Evolutionary conservation across 2,113 vertebrate species (phyloP), one percentile per base, ranked within the genome.

Genomic region (Mionectes macconnelli): DNA sequence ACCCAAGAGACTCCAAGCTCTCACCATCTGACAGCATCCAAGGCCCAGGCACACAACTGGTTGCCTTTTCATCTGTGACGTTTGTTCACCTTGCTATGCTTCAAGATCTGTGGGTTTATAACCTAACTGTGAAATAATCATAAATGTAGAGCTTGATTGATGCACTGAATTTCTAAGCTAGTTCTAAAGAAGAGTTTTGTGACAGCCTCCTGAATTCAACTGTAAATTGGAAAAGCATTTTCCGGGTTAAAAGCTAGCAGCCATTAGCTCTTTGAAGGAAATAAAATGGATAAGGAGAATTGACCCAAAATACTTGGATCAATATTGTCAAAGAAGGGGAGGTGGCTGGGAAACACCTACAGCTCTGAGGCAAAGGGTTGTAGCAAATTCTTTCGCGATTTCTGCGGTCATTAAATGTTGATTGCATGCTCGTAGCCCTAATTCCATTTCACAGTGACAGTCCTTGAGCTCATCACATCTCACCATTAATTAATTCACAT

Each of bases 261-360:
- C 5, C 17, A 47, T 66, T 42, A 84, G 6, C n/a, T 72, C 30
- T 56, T 70, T 14, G 40, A 49, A 59, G 40, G 47, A 81, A 72
- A 52, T 31, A n/a, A 56, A 82, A 50, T 10, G 2, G 40, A 21
- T 27, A 63, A 63, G 11, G 18, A 59, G 11, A 59, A 66, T 12
- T 0, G 1, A 93, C 66, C 8, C 24, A 80, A 28, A 88, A 40
- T n/a, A 68, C 44, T 69, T 0, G 0, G 57, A n/a, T 53, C 23
- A 49, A 49, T 60, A 40, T 59, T 85, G 44, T 67, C 15, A 17
- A 79, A 60, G 35, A 81, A 69, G 0, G 0, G 60, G 60, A 91
- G 44, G 39, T 44, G 47, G 42, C 59, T 66, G 42, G 55, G 83
- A 88, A 93, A 80, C n/a, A 87, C 40, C 49, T 49, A 27, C 21